Percentiles rank a stretch among this genome's conserved stretches.
Conservation (phyloP, 2,113 vertebrate genomes). For the Macroglossus sobrinus region DNA sequence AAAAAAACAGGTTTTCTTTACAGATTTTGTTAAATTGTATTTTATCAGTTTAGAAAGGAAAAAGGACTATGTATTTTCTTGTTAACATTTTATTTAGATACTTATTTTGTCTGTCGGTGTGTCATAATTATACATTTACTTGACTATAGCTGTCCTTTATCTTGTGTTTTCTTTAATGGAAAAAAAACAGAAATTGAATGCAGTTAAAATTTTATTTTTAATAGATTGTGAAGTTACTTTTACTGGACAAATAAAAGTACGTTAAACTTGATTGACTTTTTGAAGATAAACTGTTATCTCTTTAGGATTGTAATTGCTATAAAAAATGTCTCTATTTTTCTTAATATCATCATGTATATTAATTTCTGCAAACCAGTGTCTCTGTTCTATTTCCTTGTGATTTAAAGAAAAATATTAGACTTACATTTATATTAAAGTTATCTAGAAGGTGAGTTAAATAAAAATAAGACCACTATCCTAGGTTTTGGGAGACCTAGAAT, state of each 20-base stretch:
- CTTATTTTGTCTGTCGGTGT: constrained; percentile 34
- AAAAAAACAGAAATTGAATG: constrained; percentile 59
- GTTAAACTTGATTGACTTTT: constrained; percentile 67
- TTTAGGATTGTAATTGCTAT: constrained; percentile 19
- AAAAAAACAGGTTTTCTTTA: constrained; percentile 33
- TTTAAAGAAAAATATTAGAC: constrained; percentile 36
- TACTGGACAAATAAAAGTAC: constrained; percentile 64
- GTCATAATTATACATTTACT: constrained; percentile 42
- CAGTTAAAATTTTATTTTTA: constrained; percentile 61
- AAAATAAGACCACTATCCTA: not conserved
- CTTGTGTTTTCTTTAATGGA: constrained; percentile 57
- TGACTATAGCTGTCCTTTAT: constrained; percentile 56
- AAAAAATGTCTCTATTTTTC: not conserved
- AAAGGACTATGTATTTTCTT: constrained; percentile 24
- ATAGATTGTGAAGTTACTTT: constrained; percentile 68
- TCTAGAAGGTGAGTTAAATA: not conserved
- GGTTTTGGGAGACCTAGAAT: constrained; percentile 14
- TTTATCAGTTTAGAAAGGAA: constrained; percentile 46
- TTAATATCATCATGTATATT: not conserved
- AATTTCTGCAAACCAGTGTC: constrained; percentile 23
- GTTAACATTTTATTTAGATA: constrained; percentile 36
- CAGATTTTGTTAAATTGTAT: not conserved
- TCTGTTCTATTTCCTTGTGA: constrained; percentile 27
- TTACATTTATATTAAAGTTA: constrained; percentile 36
- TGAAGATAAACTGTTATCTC: constrained; percentile 44